Evolutionary conservation across 2,888 invertebrate genomes (phyloP), one percentile per base, ranked within the genome.

Genomic region (Chymomyza fuscimana): DNA sequence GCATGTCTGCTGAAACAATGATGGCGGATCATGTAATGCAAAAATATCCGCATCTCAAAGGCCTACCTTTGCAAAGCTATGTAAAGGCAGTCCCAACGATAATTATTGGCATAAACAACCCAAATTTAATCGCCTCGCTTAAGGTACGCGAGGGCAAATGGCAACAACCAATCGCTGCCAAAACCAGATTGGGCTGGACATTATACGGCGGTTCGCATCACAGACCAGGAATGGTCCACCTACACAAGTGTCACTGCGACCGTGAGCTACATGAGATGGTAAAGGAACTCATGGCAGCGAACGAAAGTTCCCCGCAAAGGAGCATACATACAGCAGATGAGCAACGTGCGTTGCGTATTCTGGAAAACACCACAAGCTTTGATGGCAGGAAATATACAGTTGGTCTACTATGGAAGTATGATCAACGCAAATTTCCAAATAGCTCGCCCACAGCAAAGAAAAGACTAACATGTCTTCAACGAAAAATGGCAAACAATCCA

Each of bases 381-480:
- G 36, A 36, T 2, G 36, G 36, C 36, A 9, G 15, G 15, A 25
- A 29, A 15, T 32, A 29, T 15, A 63, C 63, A 22, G 51, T 51
- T 16, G 69, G 64, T 9, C 63, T 81, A 15, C 63, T 83, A 4
- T 86, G 81, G 81, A 80, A 76, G 56, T 64, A 74, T n/a, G 76
- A 80, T 19, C 46, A 68, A 16, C 46, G 71, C 59, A 54, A 36
- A 29, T 36, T 70, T 9, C 65, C 70, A 19, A 54, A 76, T 61
- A 68, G 68, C 61, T 36, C 51, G 15, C n/a, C 54, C 9, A 78
- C 74, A 69, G 84, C 81, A 12, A 62, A 46, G 15, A 25, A 63
- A 50, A 63, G 79, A 46, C 51, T 69, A 7, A n/a, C 46, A 32
- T 80, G 73, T 19, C 50, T 81, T 3, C 77, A 77, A 54, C 68